Evolutionary conservation across 2,797 vertebrate species (phyloP).

Genomic region (Microctenopoma steveboyesi): DNA sequence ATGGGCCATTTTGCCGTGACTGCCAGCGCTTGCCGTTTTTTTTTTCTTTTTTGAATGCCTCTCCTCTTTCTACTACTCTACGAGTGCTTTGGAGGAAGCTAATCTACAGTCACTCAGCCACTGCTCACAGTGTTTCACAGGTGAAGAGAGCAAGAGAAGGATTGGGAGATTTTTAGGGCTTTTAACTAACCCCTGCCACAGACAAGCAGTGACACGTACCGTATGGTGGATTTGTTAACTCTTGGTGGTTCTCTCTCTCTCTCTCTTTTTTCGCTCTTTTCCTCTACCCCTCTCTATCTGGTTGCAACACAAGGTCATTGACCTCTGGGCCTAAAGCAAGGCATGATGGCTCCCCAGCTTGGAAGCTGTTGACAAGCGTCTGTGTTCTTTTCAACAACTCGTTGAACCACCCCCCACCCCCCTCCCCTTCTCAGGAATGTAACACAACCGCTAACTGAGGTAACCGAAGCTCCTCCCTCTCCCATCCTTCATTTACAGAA

Average conservation of each 20-base stretch:
- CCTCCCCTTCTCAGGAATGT: slow-evolving; percentile 90
- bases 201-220: slow-evolving; percentile 69
- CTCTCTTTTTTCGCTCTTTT: slow-evolving; percentile 13
- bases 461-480: slow-evolving; percentile 86
- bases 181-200: slow-evolving; percentile 71
- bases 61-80: slow-evolving; percentile 41
- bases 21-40: slow-evolving; percentile 57
- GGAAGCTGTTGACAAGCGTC: slow-evolving; percentile 93
- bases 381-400: slow-evolving; percentile 98
- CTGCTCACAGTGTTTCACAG: slow-evolving; percentile 62
- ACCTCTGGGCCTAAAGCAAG: slow-evolving; percentile 89
- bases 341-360: slow-evolving; percentile 90
- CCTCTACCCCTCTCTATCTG: slow-evolving; percentile 58
- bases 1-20: slow-evolving; percentile 78
- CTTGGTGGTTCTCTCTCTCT: slow-evolving; percentile 17
- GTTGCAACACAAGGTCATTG: slow-evolving; percentile 89
- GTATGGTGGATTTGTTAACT: slow-evolving; percentile 46
- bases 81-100: slow-evolving; percentile 53
- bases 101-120: slow-evolving; percentile 57
- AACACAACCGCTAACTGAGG: slow-evolving; percentile 87
- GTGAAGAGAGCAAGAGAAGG: slow-evolving; percentile 58
- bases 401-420: slow-evolving; percentile 82
- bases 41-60: slow-evolving; percentile 23
- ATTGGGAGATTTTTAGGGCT: slow-evolving; percentile 70
- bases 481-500: slow-evolving; percentile 85